phyloP scores from a whole-genome alignment of 2,113 vertebrate genomes.

The Macrotus californicus region DNA sequence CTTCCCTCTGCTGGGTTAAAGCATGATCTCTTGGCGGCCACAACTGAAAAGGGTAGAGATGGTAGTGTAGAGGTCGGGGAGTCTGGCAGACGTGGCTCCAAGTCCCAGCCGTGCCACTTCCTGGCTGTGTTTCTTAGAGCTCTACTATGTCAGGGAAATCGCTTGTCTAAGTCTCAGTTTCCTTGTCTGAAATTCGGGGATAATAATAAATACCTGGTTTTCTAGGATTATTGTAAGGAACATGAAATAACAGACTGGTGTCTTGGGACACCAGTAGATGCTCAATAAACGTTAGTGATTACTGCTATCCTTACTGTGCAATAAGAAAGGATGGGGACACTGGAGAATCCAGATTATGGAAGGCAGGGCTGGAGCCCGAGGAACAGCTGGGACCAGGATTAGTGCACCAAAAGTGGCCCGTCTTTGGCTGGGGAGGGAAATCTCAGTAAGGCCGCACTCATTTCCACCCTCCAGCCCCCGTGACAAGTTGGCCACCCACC shows the following conservation, averaged over 20 bases:
- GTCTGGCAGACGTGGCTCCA: not conserved
- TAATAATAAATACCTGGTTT: not conserved
- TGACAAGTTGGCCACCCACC: conserved; percentile 68
- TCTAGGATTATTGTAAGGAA: not conserved
- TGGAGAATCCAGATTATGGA: not conserved
- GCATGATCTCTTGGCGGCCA: not conserved
- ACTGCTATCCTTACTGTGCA: not conserved
- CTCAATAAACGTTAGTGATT: not conserved
- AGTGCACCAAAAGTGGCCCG: too few relatives aligned
- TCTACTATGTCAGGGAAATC: not conserved
- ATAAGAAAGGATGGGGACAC: too few relatives aligned
- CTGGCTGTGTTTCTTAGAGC: not conserved
- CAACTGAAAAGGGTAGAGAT: not conserved
- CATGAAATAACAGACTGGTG: not conserved
- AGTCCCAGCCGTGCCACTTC: not conserved
- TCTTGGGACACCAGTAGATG: not conserved
- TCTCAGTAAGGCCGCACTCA: not conserved
- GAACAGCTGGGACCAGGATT: not conserved
- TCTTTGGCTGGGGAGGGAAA: not conserved
- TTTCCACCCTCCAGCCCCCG: too few relatives aligned
- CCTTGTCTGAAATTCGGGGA: not conserved
- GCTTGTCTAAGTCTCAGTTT: not conserved
- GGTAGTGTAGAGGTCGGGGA: not conserved
- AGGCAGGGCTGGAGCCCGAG: not conserved
- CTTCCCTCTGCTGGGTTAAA: not conserved